These are phyloP conservation scores for Cartodere bifasciata DNA, from an alignment of 2,888 invertebrate species.

Conservation along the genomic window DNA sequence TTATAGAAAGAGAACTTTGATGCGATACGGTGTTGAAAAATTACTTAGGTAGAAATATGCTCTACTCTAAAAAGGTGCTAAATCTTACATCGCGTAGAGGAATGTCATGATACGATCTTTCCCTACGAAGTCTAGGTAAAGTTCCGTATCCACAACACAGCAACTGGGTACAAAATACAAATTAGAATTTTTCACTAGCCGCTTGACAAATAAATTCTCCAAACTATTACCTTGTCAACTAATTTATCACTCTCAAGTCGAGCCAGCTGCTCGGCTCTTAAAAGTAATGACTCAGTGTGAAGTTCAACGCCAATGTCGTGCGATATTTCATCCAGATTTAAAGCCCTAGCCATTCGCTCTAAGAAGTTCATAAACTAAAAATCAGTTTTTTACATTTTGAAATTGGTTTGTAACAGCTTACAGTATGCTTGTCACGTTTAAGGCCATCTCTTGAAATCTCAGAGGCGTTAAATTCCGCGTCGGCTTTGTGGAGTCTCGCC, in stretches of 20 bases:
- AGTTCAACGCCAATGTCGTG: slow-evolving; percentile 70
- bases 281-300: slow-evolving; percentile 70
- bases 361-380: slow-evolving; percentile 65
- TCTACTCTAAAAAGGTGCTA: no score
- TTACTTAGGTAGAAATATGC: no score
- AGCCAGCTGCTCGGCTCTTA: slow-evolving; percentile 74
- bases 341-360: slow-evolving; percentile 66
- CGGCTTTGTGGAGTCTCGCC: slow-evolving; percentile 62
- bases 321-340: slow-evolving; percentile 76
- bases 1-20: no score
- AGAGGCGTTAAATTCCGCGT: slow-evolving; percentile 62
- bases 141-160: slow-evolving; percentile 60
- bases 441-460: slow-evolving; percentile 61
- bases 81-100: slow-evolving; percentile 66
- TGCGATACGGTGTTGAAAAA: no score
- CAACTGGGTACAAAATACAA: slow-evolving; percentile 44
- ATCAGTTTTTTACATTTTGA: background rate
- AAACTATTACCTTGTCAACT: slow-evolving; percentile 56
- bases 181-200: no score
- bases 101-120: slow-evolving; percentile 68
- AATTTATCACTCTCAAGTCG: slow-evolving; percentile 70
- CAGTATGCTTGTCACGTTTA: slow-evolving; percentile 64
- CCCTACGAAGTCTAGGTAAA: slow-evolving; percentile 61
- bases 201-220: background rate
- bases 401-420: no score